Evolutionary conservation across 2,888 invertebrate genomes (phyloP).

Genomic region (Orchestes rusci): DNA sequence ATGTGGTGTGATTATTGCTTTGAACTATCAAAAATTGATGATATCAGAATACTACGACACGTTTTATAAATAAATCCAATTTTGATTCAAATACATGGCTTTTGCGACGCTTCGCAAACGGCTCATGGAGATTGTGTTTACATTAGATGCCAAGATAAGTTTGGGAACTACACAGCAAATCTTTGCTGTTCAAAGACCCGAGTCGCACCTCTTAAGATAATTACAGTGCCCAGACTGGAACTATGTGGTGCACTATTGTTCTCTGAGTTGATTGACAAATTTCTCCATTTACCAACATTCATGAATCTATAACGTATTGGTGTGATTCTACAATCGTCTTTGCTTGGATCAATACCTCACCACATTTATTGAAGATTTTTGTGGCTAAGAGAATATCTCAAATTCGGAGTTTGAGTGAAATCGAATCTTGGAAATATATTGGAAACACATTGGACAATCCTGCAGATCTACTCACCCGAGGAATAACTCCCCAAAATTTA

Average conservation of each 20-base stretch:
- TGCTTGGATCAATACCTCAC: too few relatives aligned
- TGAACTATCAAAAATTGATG: background rate
- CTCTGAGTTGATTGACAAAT: conserved; percentile 1
- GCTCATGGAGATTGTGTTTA: conserved; percentile 3
- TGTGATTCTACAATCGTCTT: too few relatives aligned
- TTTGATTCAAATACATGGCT: background rate
- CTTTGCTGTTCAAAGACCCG: conserved; percentile 3
- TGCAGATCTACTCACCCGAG: too few relatives aligned
- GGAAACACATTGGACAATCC: too few relatives aligned
- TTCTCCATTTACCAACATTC: background rate
- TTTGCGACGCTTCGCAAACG: conserved; percentile 4
- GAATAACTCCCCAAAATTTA: too few relatives aligned
- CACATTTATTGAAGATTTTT: too few relatives aligned
- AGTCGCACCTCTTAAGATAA: conserved; percentile 3
- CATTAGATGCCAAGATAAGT: background rate
- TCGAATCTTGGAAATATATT: too few relatives aligned
- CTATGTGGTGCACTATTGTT: conserved; percentile 5
- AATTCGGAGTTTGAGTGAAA: too few relatives aligned
- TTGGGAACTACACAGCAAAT: background rate
- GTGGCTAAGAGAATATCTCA: too few relatives aligned
- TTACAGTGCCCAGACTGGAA: conserved; percentile 6
- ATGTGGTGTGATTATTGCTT: background rate
- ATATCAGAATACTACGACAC: too few relatives aligned
- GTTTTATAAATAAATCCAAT: background rate
- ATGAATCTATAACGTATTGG: too few relatives aligned